Base-by-base conservation (phyloP, 2,888 invertebrate genomes). In the Linnaemya tessellans region DNA sequence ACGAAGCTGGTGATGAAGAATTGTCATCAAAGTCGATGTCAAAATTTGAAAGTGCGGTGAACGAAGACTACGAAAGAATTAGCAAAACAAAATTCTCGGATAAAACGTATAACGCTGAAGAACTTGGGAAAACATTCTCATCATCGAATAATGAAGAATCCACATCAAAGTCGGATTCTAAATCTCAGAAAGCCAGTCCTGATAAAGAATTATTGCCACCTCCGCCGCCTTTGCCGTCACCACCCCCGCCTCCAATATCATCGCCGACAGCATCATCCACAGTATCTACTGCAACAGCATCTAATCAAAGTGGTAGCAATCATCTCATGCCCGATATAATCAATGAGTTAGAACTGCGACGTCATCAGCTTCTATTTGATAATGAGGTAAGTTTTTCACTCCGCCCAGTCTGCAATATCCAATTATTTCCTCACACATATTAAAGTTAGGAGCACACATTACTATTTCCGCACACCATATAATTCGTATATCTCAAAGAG, bases 281-380 rank as follows among this genome's bases (percentile, higher is more conserved):
- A 60, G 35, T 30, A 22, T 9, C 56, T 10, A 43, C 46, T 10
- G 41, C 43, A 18, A 11, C 38, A 13, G 11, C 56, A 15, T 54
- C 60, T 15, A 43, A 43, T 5, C 87, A 62, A 35, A 80, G 30
- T 54, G 82, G 25, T 43, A 78, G 18, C 35, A 84, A 25, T 74
- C 82, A 87, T 58, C 79, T 90, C 15, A 90, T 90, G 90, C 91
- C 91, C 3, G 90, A 90, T 79, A 91, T 93, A 81, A 93, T 92
- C 62, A 93, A 92, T 87, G 95, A 95, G 91, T 95, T 95, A 20
- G 95, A 95, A 90, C 93, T 94, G 86, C 93, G 95, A 64, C 93
- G 94, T 84, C 94, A 95, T 89, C 94, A 95, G 90, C 91, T 95
- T 68, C 94, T 94, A 89, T 94, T 95, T 56, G 95, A 95, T 89